Evolutionary conservation across 2,888 invertebrate genomes (phyloP), one percentile per base, ranked within the genome.

Genomic region (Iselma pallidipennis): DNA sequence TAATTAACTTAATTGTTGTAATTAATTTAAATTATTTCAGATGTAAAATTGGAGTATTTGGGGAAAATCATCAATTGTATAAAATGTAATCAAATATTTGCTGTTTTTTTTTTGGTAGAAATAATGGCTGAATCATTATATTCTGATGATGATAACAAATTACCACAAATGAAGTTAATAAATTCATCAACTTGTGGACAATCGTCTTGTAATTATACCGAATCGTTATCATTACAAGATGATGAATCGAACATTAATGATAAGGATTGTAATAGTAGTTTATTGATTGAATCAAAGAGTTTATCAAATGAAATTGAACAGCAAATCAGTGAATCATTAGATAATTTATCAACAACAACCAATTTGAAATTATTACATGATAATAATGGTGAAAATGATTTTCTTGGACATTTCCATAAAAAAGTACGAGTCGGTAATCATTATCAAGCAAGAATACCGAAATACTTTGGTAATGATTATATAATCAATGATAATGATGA

Each of bases 361-460:
- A 28, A 1, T 12, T 16, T 45, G 45, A 45, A 45, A 45, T 21
- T 45, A 21, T 21, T 45, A 6, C 19, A 21, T 9, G 33, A 55
- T 14, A 21, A 51, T 5, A 23, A 21, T 5, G 51, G 42, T n/a
- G 63, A 63, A 5, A 58, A 29, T 12, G 58, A 62, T 16, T 49
- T 42, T 5, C 49, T 49, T 2, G 63, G 59, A 9, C 51, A 63
- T n/a, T 59, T 42, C 14, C 50, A 49, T 7, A 63, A 63, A 37
- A 50, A 57, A 25, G 59, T 51, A 12, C 56, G 64, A 5, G 57
- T 64, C 2, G 64, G 64, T n/a, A 64, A 64, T 23, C 64, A 64
- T 49, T 64, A 64, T 51, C 64, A 64, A 51, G 64, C 64, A 10
- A 14, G 64, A 10, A 64, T 64, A 31, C 64, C 64, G 16, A 64